Base-by-base conservation (phyloP, 2,888 invertebrate species). In the Sinohyriopsis cumingii region DNA sequence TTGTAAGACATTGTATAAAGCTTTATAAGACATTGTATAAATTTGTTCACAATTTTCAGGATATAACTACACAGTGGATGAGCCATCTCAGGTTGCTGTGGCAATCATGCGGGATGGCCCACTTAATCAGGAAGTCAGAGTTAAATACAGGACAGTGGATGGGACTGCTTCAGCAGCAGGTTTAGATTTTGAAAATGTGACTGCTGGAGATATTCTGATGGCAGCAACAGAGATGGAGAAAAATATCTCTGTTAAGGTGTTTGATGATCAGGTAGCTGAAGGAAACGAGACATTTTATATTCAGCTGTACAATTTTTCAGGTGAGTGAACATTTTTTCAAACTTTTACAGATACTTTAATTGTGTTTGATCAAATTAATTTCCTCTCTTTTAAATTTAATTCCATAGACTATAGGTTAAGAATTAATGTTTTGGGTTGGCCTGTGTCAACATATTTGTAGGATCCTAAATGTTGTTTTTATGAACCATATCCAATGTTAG, bases 281-380 rank as follows among this genome's bases (percentile, higher is more conserved):
- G 84, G 85, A 9, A 81, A 84, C 68, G 89, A 89, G 75, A 80
- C 76, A 1, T 88, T 89, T 71, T 81, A 71, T 70, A 71, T 89
- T 15, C 83, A 86, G 61, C 76, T 89, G 22, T 89, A 81, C 77
- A 85, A 89, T 68, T 78, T 86, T 33, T 75, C 81, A 72, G 89
- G 89, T 89, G 74, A 69, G 73, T 69, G 45, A 45, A 45, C 45
- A 45, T 2, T 45, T 45, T 45, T 45, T 45, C 15, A 45, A 12
- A 45, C 15, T 15, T 45, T 45, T 45, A 45, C 15, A 3, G 45
- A 3, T 3, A 45, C 12, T 45, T 45, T 45, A 45, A 45, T 45
- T 45, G 45, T 45, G 45, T 19, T 59, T 18, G 18, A 59, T 19
- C 15, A 59, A 59, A 24, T 24, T 59, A 22, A 45, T 45, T 45